Evolutionary conservation across 2,888 invertebrate species (phyloP).

Genomic region (Scaptodrosophila latifasciaeformis): DNA sequence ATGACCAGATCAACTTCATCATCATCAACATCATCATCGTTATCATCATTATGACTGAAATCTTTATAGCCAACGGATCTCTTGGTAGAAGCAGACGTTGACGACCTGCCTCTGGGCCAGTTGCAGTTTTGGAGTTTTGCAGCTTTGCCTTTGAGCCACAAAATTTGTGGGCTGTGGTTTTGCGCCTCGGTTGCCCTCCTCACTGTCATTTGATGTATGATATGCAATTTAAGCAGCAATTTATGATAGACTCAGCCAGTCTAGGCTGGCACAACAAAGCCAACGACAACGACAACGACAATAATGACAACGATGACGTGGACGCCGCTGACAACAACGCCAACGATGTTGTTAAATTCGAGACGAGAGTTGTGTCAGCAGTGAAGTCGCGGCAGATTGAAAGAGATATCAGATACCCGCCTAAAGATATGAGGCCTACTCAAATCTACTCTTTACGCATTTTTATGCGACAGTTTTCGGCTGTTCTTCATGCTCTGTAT

Average conservation of each 20-base stretch:
- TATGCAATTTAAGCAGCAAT: conserved; percentile 53
- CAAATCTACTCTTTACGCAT: neutral
- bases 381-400: conserved; percentile 43
- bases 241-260: conserved; percentile 39
- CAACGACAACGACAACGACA: conserved; percentile 8
- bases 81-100: neutral
- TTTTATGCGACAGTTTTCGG: neutral
- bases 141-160: neutral
- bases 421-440: conserved; percentile 7
- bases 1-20: neutral
- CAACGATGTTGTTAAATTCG: conserved; percentile 13
- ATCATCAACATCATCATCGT: neutral
- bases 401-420: conserved; percentile 43
- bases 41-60: no score
- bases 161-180: neutral
- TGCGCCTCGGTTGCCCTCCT: conserved; percentile 4
- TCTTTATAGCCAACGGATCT: no score
- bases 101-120: neutral
- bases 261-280: conserved; percentile 21
- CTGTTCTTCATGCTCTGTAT: no score
- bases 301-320: conserved; percentile 1
- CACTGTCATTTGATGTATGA: conserved; percentile 49
- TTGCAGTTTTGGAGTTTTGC: neutral
- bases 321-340: conserved; percentile 5
- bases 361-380: conserved; percentile 22